A percentile compares a stretch with the other conserved stretches of the same genome.
Evolutionary conservation across 2,888 invertebrate species (phyloP).

Genomic region (Pediacus dermestoides): DNA sequence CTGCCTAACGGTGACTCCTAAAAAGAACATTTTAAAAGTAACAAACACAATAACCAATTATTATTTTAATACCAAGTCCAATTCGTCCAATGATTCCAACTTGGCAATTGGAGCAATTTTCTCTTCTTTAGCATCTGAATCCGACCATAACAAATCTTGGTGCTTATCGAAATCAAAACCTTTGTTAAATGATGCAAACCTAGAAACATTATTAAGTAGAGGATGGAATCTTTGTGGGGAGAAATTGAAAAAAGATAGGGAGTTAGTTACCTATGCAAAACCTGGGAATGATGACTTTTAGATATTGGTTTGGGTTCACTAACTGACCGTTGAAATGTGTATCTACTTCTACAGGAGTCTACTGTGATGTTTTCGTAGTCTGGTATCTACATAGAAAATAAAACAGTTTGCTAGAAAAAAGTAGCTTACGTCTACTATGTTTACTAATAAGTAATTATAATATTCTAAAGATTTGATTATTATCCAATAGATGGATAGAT

Average conservation of each 20-base stretch:
- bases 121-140: slow-evolving; percentile 40
- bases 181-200: slow-evolving; percentile 49
- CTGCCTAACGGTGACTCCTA: slow-evolving; percentile 41
- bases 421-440: not conserved
- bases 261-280: slow-evolving; percentile 45
- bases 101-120: slow-evolving; percentile 60
- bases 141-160: slow-evolving; percentile 36
- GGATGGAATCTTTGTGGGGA: not conserved
- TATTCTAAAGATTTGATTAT: not conserved
- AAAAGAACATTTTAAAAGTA: slow-evolving; percentile 21
- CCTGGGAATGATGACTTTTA: slow-evolving; percentile 46
- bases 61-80: slow-evolving; percentile 52
- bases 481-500: too few species aligned
- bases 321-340: slow-evolving; percentile 48
- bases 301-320: slow-evolving; percentile 51
- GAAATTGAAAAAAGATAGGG: not conserved
- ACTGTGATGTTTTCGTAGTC: slow-evolving; percentile 46
- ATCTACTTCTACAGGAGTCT: slow-evolving; percentile 42
- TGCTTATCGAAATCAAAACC: slow-evolving; percentile 47
- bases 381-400: slow-evolving; percentile 43
- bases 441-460: slow-evolving; percentile 1
- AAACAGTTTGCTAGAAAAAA: too few species aligned
- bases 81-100: slow-evolving; percentile 63
- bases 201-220: slow-evolving; percentile 25
- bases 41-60: slow-evolving; percentile 1